Conservation (phyloP, 2,797 vertebrate species). For the Prunella strophiata region DNA sequence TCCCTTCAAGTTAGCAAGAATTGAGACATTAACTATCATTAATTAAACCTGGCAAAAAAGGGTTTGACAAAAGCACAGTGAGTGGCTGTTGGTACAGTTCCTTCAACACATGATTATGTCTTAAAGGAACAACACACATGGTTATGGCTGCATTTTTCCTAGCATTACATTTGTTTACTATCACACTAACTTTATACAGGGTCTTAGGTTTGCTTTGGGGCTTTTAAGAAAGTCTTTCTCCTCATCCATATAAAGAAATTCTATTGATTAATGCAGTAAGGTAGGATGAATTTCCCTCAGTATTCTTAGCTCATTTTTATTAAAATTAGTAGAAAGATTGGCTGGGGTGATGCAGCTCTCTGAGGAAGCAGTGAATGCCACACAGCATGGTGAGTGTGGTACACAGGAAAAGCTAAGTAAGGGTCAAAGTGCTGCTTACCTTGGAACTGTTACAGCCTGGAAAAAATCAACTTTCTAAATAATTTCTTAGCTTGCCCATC, state of each 20-base stretch:
- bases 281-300: neutral
- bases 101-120: neutral
- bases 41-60: neutral
- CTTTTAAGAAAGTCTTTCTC: neutral
- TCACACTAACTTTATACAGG: neutral
- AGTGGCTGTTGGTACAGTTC: fast-evolving
- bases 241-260: neutral
- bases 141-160: neutral
- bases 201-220: neutral
- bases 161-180: neutral
- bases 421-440: slow-evolving; percentile 7
- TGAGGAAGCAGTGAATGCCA: neutral
- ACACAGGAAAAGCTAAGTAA: neutral
- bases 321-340: neutral
- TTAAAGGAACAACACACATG: fast-evolving
- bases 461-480: neutral
- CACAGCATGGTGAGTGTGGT: fast-evolving
- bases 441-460: neutral
- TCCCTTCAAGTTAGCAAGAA: neutral
- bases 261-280: neutral
- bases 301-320: neutral
- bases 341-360: fast-evolving
- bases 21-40: neutral
- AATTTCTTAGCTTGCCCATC: neutral
- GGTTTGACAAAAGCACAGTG: fast-evolving